phyloP scores from a whole-genome alignment of 37 sponge, comb jelly and placozoan genomes.

The Agelas oroides region DNA sequence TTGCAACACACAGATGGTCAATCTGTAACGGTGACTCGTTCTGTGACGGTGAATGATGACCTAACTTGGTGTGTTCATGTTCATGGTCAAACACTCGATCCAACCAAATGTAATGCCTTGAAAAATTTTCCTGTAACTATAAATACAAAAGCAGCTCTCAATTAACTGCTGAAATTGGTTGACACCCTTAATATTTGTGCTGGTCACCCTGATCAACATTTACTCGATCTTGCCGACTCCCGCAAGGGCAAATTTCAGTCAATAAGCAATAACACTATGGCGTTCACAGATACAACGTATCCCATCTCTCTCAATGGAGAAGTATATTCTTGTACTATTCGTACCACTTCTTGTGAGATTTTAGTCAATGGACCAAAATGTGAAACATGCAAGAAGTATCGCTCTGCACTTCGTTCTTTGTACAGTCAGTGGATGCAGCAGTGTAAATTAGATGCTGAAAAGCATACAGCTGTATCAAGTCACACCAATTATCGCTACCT shows the following conservation, averaged over 20 bases:
- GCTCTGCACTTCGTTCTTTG: background rate
- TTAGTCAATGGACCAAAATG: background rate
- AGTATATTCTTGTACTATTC: background rate
- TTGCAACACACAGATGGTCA: too few relatives aligned
- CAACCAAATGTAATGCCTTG: background rate
- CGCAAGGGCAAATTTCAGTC: slow-evolving; percentile 3
- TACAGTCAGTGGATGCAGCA: background rate
- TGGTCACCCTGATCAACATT: background rate
- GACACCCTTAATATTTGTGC: background rate
- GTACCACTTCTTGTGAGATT: background rate
- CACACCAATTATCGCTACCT: background rate
- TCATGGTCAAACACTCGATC: slow-evolving; percentile 11
- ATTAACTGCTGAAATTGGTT: background rate
- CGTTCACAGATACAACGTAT: background rate
- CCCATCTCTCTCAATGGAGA: background rate
- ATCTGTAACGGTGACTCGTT: background rate
- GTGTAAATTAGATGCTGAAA: too few relatives aligned
- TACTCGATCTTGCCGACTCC: background rate
- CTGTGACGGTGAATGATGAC: slow-evolving; percentile 5
- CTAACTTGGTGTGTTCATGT: slow-evolving; percentile 34
- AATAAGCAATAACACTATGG: background rate
- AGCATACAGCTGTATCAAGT: background rate
- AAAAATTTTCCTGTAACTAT: background rate
- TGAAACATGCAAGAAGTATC: background rate
- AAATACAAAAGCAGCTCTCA: background rate